Percentiles rank a stretch among this genome's conserved stretches.
Evolutionary conservation across 2,888 invertebrate species (phyloP).

Genomic region (Epinotia bilunana): DNA sequence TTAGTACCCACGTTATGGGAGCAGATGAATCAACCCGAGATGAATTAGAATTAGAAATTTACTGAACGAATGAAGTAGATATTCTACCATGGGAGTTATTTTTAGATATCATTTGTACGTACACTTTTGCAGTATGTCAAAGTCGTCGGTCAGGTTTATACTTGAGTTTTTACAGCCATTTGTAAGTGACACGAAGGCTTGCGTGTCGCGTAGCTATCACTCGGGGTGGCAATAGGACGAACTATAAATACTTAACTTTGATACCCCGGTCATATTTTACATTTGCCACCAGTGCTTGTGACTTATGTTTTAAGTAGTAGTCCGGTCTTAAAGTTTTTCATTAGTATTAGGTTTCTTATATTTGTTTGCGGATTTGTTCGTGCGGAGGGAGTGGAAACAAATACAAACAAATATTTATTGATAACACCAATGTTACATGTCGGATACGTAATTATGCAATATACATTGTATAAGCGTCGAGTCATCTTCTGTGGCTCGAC

Average conservation of each 20-base stretch:
- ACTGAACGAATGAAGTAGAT: not conserved
- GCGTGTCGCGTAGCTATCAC: conserved; percentile 35
- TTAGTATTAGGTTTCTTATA: no score
- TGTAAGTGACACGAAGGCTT: conserved; percentile 34
- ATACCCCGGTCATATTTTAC: conserved; percentile 27
- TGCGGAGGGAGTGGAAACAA: no score
- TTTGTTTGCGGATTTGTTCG: no score
- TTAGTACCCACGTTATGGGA: no score
- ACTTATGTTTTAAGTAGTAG: conserved; percentile 6
- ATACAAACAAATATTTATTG: no score
- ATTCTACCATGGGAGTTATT: not conserved
- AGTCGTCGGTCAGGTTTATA: not conserved
- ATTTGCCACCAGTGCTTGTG: not conserved
- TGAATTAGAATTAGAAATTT: not conserved
- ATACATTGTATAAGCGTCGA: no score
- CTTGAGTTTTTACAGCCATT: conserved; percentile 21
- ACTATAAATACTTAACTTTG: conserved; percentile 33
- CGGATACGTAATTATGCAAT: no score
- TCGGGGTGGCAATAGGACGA: conserved; percentile 4
- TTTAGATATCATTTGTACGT: not conserved
- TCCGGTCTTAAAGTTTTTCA: not conserved
- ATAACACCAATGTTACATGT: no score
- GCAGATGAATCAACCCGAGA: not conserved
- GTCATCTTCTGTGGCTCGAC: no score
- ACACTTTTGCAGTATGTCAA: not conserved